Evolutionary conservation across 2,113 vertebrate species (phyloP).

Genomic region (Phaethon lepturus): DNA sequence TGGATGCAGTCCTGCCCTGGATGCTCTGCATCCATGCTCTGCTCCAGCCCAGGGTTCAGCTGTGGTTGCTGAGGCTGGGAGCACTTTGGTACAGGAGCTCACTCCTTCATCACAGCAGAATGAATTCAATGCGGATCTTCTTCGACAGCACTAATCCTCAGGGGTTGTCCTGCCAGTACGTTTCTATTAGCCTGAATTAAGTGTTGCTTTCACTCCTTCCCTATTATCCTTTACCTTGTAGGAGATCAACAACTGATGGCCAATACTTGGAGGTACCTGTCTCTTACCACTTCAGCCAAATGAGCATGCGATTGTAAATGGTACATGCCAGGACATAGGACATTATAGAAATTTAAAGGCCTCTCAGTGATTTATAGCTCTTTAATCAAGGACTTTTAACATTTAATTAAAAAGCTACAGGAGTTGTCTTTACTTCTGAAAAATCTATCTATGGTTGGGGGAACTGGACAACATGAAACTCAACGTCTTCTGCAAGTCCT

Average conservation of each 20-base stretch:
- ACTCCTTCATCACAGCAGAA: not conserved
- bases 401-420: slow-evolving; percentile 74
- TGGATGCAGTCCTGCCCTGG: not conserved
- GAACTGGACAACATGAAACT: slow-evolving; percentile 1
- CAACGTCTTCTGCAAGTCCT: not conserved
- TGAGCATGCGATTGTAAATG: not conserved
- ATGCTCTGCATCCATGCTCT: not conserved
- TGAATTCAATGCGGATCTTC: not conserved
- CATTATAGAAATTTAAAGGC: slow-evolving; percentile 52
- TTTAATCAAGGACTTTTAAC: slow-evolving; percentile 72
- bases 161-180: not conserved
- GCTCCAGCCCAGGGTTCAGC: not conserved
- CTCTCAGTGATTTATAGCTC: slow-evolving; percentile 59
- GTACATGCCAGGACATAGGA: not conserved
- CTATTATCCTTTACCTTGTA: not conserved
- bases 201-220: not conserved
- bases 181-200: not conserved
- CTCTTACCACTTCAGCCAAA: not conserved
- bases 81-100: not conserved
- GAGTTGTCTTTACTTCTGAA: slow-evolving; percentile 72
- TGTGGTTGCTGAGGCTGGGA: not conserved
- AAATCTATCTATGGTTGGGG: slow-evolving; percentile 52
- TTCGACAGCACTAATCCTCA: not conserved
- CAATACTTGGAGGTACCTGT: not conserved
- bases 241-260: not conserved